Base-by-base conservation (phyloP, 2,113 vertebrate genomes). In the Eleginops maclovinus region DNA sequence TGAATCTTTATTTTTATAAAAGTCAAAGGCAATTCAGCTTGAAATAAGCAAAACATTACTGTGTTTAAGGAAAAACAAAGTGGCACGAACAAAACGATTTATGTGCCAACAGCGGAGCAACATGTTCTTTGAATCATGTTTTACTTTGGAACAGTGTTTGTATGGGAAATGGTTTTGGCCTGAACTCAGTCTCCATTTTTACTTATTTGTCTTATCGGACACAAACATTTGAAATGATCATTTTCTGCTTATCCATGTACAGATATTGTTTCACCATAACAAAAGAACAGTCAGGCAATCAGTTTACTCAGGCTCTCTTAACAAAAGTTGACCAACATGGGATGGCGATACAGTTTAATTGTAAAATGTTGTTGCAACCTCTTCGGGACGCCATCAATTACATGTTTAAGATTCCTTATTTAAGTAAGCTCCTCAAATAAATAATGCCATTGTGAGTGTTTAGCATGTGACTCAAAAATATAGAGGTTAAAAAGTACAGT, bases 131-230 rank as follows among this genome's bases (percentile, higher is more conserved):
- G 62, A 58, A 50, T 66, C 55, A 53, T 77, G 61, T 4, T 49
- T 47, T 50, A 9, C 59, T 79, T 73, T 81, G 63, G 55, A 87
- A 17, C 47, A 78, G 59, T 14, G 3, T 56, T 61, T 56, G 46
- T 36, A 55, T 53, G 55, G 50, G 74, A 77, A 79, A 58, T 55
- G 14, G 12, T 13, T 74, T 28, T 21, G 46, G 49, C 41, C 22
- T 41, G 12, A 53, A 66, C 50, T 69, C 22, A 14, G 4, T 19
- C 46, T 36, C 15, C 46, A 54, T 49, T 65, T 79, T 43, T 47
- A n/a, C n/a, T 77, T 22, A 49, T 58, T 75, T 66, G 8, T 61
- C 56, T 83, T 84, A 74, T 88, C 82, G 4, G 65, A 70, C 43
- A 36, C 31, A 36, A 36, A 0, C 0, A 8, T 36, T 36, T 36